These are phyloP conservation scores for Pachyuromys duprasi DNA, from an alignment of 2,797 vertebrate species.

Conservation along the genomic window DNA sequence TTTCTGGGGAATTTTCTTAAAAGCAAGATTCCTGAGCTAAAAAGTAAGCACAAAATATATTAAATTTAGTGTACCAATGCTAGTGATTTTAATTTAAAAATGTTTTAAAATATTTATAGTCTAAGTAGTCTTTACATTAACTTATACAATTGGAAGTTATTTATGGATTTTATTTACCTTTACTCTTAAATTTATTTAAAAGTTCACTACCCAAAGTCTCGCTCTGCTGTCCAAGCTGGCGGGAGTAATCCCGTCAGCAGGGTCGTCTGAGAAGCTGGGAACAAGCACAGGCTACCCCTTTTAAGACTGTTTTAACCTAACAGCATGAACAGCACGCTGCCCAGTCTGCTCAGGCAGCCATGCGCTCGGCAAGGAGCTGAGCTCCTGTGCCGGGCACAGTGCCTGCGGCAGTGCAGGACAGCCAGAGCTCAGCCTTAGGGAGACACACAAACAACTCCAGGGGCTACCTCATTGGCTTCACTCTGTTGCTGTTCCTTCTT, in stretches of 20 bases:
- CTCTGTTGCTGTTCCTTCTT: conserved; percentile 96
- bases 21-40: conserved; percentile 96
- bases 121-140: neutral
- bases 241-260: too few species aligned
- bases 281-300: neutral
- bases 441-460: neutral
- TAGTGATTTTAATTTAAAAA: conserved; percentile 31
- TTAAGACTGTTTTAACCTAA: conserved; percentile 39
- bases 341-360: neutral
- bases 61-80: conserved; percentile 34
- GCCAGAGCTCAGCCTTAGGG: neutral
- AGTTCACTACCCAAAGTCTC: neutral
- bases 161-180: neutral
- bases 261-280: neutral
- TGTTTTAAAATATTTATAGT: conserved; percentile 30
- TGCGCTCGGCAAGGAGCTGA: neutral
- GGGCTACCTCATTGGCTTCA: conserved; percentile 94
- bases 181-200: neutral
- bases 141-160: neutral
- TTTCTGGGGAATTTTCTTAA: conserved; percentile 97
- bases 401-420: too few species aligned
- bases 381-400: too few species aligned
- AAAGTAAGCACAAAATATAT: conserved; percentile 68
- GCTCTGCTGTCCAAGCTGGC: neutral
- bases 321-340: neutral